phyloP scores from a whole-genome alignment of 2,113 vertebrate genomes.

The Platichthys flesus region DNA sequence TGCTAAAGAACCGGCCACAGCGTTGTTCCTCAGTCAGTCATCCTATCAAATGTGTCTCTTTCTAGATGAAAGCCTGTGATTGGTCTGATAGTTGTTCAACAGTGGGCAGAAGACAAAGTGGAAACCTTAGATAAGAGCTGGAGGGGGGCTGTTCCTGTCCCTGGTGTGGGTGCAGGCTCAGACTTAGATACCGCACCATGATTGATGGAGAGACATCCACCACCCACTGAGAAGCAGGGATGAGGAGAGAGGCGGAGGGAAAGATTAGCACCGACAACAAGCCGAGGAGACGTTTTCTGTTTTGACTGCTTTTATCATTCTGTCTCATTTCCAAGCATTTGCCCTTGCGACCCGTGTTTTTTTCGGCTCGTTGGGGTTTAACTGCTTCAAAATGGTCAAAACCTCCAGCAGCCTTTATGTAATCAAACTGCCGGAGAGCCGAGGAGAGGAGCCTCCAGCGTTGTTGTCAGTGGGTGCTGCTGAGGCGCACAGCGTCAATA shows the following conservation, averaged over 20 bases:
- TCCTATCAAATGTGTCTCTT: no score
- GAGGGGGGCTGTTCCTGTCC: not conserved
- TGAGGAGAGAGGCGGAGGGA: conserved; percentile 14
- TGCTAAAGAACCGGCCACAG: no score
- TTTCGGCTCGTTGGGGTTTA: conserved; percentile 17
- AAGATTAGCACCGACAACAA: not conserved
- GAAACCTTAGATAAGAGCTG: no score
- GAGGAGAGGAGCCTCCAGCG: conserved; percentile 18
- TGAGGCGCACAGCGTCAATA: conserved; percentile 47
- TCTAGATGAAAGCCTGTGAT: not conserved
- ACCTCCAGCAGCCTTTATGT: conserved; percentile 6
- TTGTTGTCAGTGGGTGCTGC: conserved; percentile 39
- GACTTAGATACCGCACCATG: not conserved
- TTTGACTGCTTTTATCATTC: not conserved
- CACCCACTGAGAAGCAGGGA: conserved; percentile 40
- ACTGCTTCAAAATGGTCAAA: not conserved
- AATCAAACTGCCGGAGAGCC: conserved; percentile 34
- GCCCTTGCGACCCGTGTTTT: conserved; percentile 1
- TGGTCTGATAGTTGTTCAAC: not conserved
- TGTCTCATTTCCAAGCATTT: conserved; percentile 1
- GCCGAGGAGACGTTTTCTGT: not conserved
- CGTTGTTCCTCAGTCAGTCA: no score
- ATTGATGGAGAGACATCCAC: conserved; percentile 51
- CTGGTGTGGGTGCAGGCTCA: conserved; percentile 42
- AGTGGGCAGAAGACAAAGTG: no score